phyloP scores from a whole-genome alignment of 2,113 vertebrate genomes.

The Amphiprion percula region DNA sequence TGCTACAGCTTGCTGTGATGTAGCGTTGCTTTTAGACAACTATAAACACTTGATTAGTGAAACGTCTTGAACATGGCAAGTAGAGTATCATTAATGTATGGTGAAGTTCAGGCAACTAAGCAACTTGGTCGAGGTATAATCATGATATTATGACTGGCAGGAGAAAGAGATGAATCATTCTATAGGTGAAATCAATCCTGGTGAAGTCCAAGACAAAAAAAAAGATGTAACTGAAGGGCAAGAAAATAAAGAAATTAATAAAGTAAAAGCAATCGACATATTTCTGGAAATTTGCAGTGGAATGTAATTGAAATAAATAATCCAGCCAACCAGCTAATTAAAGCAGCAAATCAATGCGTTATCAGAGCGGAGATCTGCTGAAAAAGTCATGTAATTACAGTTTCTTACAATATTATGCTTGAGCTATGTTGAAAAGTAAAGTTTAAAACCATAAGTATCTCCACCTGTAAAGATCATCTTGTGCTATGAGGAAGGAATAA shows the following conservation, averaged over 20 bases:
- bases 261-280: constrained; percentile 35
- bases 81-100: neutral
- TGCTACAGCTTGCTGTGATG: too few species aligned
- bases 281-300: constrained; percentile 31
- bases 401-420: constrained; percentile 15
- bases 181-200: constrained; percentile 32
- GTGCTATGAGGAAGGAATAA: constrained; percentile 18
- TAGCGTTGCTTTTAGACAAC: neutral
- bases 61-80: too few species aligned
- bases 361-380: constrained; percentile 41
- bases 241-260: constrained; percentile 51
- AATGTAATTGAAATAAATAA: constrained; percentile 54
- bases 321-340: constrained; percentile 42
- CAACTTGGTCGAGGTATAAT: neutral
- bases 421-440: constrained; percentile 20
- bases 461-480: constrained; percentile 13
- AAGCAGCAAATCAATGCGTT: constrained; percentile 30
- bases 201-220: constrained; percentile 10
- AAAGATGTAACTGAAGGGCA: constrained; percentile 33
- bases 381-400: constrained; percentile 38
- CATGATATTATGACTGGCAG: neutral
- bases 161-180: neutral
- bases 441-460: constrained; percentile 2
- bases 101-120: neutral
- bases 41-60: too few species aligned